These are phyloP conservation scores for Drosophila guanche DNA, from an alignment of 1,140 invertebrate genomes.

Conservation along the genomic window DNA sequence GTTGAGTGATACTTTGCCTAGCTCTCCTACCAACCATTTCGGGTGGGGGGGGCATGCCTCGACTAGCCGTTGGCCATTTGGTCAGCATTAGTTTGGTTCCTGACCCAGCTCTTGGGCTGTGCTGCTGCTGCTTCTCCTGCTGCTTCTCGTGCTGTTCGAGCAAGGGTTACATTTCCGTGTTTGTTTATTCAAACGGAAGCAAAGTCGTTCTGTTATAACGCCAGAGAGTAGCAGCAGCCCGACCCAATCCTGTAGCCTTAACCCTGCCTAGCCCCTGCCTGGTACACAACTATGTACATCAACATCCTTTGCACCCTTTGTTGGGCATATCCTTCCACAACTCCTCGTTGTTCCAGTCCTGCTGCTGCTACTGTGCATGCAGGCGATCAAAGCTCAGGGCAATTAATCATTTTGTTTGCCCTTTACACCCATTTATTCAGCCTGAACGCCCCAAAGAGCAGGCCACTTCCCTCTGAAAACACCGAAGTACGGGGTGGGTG, in stretches of 20 bases:
- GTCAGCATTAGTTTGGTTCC: constrained; percentile 62
- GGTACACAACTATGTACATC: constrained; percentile 53
- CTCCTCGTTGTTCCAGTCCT: constrained; percentile 25
- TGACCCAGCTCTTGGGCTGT: constrained; percentile 29
- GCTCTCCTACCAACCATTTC: background rate
- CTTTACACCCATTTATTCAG: constrained; percentile 82
- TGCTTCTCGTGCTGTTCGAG: constrained; percentile 28
- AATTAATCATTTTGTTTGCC: constrained; percentile 83
- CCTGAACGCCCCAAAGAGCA: constrained; percentile 77
- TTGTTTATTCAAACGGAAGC: constrained; percentile 83
- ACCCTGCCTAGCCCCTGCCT: constrained; percentile 25
- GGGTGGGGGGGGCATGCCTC: constrained; percentile 21
- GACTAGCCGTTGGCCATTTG: constrained; percentile 61
- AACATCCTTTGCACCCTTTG: constrained; percentile 76
- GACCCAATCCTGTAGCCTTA: constrained; percentile 20
- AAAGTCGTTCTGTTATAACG: constrained; percentile 81
- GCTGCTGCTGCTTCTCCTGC: constrained; percentile 15
- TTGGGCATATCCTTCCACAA: constrained; percentile 65
- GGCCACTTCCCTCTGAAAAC: constrained; percentile 32
- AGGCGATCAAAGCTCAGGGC: constrained; percentile 82
- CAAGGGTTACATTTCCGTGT: constrained; percentile 76
- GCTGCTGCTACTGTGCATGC: constrained; percentile 66
- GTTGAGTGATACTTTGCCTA: constrained; percentile 74
- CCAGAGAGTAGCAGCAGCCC: constrained; percentile 43
- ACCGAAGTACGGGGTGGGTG: background rate